phyloP scores from a whole-genome alignment of 2,797 vertebrate genomes.

The Oryzias sinensis region DNA sequence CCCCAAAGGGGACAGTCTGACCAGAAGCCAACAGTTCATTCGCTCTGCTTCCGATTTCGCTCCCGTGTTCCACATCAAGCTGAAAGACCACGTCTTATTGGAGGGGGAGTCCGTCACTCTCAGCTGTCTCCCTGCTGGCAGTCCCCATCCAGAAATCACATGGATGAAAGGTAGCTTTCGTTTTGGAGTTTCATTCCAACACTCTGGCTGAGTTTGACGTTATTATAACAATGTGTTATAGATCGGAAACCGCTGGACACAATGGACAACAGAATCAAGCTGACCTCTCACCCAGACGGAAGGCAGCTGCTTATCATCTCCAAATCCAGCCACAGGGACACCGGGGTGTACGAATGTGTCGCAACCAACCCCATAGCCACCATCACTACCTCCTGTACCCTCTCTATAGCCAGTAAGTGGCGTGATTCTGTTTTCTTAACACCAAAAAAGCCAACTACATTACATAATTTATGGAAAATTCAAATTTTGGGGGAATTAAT shows the following conservation, averaged over 20 bases:
- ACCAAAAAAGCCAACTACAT: no score
- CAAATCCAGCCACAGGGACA: slow-evolving; percentile 79
- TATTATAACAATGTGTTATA: slow-evolving; percentile 42
- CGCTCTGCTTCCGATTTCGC: slow-evolving; percentile 88
- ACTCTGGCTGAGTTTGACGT: not conserved
- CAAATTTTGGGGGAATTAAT: no score
- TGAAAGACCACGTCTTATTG: slow-evolving; percentile 90
- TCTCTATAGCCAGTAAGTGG: slow-evolving; percentile 90
- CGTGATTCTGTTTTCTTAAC: not conserved
- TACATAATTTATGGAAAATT: no score
- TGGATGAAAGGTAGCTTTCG: slow-evolving; percentile 89
- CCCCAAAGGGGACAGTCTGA: slow-evolving; percentile 71
- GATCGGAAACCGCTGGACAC: slow-evolving; percentile 83
- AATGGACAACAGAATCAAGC: slow-evolving; percentile 72
- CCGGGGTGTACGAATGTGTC: slow-evolving; percentile 91
- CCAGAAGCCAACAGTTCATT: slow-evolving; percentile 65
- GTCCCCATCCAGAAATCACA: slow-evolving; percentile 85
- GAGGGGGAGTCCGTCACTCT: slow-evolving; percentile 90
- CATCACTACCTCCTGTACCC: slow-evolving; percentile 86
- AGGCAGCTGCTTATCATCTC: slow-evolving; percentile 87
- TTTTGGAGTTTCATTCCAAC: not conserved
- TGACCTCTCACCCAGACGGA: slow-evolving; percentile 88
- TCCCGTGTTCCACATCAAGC: slow-evolving; percentile 94
- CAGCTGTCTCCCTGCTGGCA: slow-evolving; percentile 90
- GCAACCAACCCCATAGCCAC: slow-evolving; percentile 87